Percentiles rank a stretch among this genome's conserved stretches.
Evolutionary conservation across 2,888 invertebrate genomes (phyloP).

Genomic region (Ophonus ardosiacus): DNA sequence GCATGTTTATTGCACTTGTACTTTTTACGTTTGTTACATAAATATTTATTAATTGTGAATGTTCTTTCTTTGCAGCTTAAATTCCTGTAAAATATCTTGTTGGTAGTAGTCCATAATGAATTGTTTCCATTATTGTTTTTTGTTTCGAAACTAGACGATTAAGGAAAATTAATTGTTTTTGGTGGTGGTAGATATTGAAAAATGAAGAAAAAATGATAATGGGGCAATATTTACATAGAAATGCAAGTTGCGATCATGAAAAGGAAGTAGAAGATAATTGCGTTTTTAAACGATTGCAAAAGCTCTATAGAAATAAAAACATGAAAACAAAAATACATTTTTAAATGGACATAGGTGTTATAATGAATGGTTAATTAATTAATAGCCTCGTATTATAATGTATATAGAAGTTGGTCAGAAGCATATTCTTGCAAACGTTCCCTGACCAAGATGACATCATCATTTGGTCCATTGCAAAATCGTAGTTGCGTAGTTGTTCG

Average conservation of each 20-base stretch:
- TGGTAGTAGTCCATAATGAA: not conserved
- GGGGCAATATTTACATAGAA: constrained; percentile 35
- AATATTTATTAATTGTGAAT: too few relatives aligned
- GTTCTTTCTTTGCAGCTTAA: too few relatives aligned
- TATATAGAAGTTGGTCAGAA: constrained; percentile 50
- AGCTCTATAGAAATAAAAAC: not conserved
- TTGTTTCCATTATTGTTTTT: not conserved
- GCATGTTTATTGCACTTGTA: too few relatives aligned
- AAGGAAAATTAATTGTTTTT: constrained; percentile 26
- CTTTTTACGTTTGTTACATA: too few relatives aligned
- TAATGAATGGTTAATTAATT: constrained; percentile 65
- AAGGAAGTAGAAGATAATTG: constrained; percentile 30
- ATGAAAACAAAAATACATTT: constrained; percentile 47
- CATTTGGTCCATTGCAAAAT: constrained; percentile 51
- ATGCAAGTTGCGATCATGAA: constrained; percentile 23
- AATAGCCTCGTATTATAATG: constrained; percentile 58
- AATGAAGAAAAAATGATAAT: constrained; percentile 41
- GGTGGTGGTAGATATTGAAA: not conserved
- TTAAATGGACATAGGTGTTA: constrained; percentile 62
- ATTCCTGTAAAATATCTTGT: not conserved
- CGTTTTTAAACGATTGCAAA: constrained; percentile 45
- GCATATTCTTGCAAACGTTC: constrained; percentile 20
- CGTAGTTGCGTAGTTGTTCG: constrained; percentile 76
- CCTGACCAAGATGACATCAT: constrained; percentile 36
- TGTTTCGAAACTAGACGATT: not conserved